These are phyloP conservation scores for Serripes groenlandicus DNA, from an alignment of 2,888 invertebrate genomes.

Conservation along the genomic window DNA sequence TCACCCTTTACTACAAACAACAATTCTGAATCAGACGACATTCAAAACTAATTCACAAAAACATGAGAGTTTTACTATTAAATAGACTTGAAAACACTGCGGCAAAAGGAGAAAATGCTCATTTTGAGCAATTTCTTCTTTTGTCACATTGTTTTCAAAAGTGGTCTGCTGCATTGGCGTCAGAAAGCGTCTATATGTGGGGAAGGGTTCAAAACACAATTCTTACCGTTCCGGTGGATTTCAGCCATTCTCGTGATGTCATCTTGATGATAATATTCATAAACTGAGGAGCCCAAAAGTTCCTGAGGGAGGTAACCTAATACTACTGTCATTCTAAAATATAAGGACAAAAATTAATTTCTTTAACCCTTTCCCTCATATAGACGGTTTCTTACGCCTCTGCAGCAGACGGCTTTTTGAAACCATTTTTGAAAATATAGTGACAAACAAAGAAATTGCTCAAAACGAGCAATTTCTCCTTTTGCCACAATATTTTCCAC, in stretches of 20 bases:
- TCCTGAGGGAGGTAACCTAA: conserved; percentile 97
- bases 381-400: too few relatives aligned
- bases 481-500: too few relatives aligned
- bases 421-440: too few relatives aligned
- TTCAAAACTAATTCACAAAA: background rate
- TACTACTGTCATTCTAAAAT: conserved; percentile 92
- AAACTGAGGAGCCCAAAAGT: conserved; percentile 95
- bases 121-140: background rate
- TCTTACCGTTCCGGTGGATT: conserved; percentile 91
- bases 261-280: conserved; percentile 95
- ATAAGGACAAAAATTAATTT: too few relatives aligned
- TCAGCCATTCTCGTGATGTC: conserved; percentile 93
- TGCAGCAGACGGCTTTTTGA: too few relatives aligned
- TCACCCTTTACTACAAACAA: background rate
- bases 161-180: background rate
- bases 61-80: background rate
- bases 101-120: background rate
- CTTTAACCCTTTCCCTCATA: too few relatives aligned
- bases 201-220: background rate
- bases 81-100: background rate
- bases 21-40: background rate
- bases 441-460: too few relatives aligned
- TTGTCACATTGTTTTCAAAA: background rate
- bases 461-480: too few relatives aligned
- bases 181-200: background rate